These are phyloP conservation scores for Elaeidobius kamerunicus DNA, from an alignment of 2,888 invertebrate genomes.

Conservation along the genomic window DNA sequence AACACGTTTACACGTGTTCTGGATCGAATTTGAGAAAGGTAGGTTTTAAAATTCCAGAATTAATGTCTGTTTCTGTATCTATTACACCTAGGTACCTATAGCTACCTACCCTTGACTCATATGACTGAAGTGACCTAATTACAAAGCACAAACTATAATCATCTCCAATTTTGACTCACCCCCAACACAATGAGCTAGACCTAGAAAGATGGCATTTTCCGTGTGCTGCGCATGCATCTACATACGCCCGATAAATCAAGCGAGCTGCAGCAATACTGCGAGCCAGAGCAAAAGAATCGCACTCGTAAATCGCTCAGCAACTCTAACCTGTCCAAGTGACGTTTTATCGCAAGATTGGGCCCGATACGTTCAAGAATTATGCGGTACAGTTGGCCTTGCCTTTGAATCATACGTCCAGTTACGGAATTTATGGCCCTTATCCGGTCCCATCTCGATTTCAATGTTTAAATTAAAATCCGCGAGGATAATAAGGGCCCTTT, in stretches of 20 bases:
- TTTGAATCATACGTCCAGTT: constrained; percentile 39
- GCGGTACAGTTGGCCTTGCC: constrained; percentile 45
- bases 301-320: constrained; percentile 45
- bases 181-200: no score
- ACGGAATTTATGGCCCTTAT: constrained; percentile 45
- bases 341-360: constrained; percentile 45
- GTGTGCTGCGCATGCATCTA: no score
- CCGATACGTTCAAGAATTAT: constrained; percentile 45
- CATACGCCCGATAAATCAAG: not conserved
- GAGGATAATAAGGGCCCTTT: constrained; percentile 25
- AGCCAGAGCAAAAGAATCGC: constrained; percentile 33
- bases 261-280: not conserved
- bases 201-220: no score
- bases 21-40: no score
- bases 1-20: no score
- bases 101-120: no score
- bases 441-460: constrained; percentile 43
- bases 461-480: constrained; percentile 40
- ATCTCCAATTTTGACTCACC: no score
- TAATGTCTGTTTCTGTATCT: no score
- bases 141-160: no score
- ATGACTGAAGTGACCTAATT: no score
- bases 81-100: no score
- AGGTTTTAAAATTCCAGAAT: no score
- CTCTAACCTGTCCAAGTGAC: constrained; percentile 44